Evolutionary conservation across 2,113 vertebrate genomes (phyloP).

Genomic region (Oryzias celebensis): DNA sequence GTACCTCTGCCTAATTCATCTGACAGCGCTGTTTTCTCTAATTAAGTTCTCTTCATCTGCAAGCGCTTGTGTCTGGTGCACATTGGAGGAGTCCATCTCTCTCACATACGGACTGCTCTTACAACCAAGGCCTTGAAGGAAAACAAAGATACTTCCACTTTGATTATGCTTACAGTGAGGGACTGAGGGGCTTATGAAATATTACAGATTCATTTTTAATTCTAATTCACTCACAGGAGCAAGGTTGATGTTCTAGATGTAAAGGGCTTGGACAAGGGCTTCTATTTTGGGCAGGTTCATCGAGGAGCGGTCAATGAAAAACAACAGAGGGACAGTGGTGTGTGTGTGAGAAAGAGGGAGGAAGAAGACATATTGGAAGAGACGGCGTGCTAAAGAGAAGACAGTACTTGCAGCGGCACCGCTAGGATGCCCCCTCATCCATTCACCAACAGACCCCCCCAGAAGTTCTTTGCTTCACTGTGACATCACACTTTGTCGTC

Average conservation of each 20-base stretch:
- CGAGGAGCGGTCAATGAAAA: constrained; percentile 8
- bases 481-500: constrained; percentile 72
- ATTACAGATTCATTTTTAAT: constrained; percentile 20
- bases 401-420: constrained; percentile 26
- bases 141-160: constrained; percentile 60
- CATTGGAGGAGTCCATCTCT: constrained; percentile 64
- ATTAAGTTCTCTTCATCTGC: constrained; percentile 77
- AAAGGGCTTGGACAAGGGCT: constrained; percentile 2
- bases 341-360: constrained; percentile 3
- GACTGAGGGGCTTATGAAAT: constrained; percentile 36
- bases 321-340: constrained; percentile 19
- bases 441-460: constrained; percentile 9
- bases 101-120: constrained; percentile 43
- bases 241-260: constrained; percentile 11
- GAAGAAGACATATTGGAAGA: constrained; percentile 8
- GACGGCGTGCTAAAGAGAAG: constrained; percentile 20
- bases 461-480: constrained; percentile 31
- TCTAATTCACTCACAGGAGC: constrained; percentile 27
- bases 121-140: constrained; percentile 61
- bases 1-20: constrained; percentile 78
- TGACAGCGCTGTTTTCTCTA: constrained; percentile 83
- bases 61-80: constrained; percentile 68
- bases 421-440: constrained; percentile 15
- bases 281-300: constrained; percentile 23
- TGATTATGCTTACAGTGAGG: constrained; percentile 43